Percentiles rank a stretch among this genome's conserved stretches.
Evolutionary conservation across 2,113 vertebrate species (phyloP).

Genomic region (Rhinolophus ferrumequinum): DNA sequence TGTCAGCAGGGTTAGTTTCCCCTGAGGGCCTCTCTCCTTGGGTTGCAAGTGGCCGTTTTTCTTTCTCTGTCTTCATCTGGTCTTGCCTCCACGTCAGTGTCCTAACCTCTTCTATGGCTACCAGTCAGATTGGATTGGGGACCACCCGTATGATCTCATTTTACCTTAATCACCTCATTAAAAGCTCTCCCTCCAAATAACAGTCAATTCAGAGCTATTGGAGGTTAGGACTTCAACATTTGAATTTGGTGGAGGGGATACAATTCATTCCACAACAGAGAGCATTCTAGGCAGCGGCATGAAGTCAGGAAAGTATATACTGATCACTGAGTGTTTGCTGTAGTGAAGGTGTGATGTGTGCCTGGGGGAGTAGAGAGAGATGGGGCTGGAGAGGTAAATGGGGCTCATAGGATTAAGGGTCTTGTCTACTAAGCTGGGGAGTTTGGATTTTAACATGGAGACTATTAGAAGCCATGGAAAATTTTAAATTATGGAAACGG

Average conservation of each 20-base stretch:
- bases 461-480: background rate
- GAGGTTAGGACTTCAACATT: background rate
- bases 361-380: background rate
- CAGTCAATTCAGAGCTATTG: background rate
- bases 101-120: background rate
- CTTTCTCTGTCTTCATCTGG: background rate
- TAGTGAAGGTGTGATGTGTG: background rate
- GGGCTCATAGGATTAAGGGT: background rate
- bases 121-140: background rate
- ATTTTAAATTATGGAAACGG: background rate
- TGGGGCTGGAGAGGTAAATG: background rate
- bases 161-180: background rate
- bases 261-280: background rate
- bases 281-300: background rate
- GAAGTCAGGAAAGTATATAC: background rate
- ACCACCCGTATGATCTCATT: background rate
- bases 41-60: background rate
- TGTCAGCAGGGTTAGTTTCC: background rate
- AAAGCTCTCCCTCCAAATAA: background rate
- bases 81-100: background rate
- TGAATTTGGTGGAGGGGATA: background rate
- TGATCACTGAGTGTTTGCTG: background rate
- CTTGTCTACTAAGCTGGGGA: background rate
- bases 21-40: background rate
- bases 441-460: background rate